These are phyloP conservation scores for Candoia aspera DNA, from an alignment of 2,113 vertebrate genomes.

Conservation along the genomic window DNA sequence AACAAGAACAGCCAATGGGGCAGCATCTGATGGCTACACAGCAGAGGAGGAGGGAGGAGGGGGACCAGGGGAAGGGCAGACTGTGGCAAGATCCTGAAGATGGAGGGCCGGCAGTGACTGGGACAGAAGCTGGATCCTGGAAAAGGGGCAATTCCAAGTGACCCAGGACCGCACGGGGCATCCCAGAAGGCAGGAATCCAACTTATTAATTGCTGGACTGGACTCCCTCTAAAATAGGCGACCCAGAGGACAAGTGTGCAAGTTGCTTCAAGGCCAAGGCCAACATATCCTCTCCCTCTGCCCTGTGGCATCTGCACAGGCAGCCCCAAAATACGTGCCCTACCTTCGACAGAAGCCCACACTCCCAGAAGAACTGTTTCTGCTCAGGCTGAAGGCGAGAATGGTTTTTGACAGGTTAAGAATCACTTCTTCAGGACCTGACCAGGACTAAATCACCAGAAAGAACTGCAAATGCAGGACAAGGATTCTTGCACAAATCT, in stretches of 20 bases:
- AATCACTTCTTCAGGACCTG: not conserved
- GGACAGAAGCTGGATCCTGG: not conserved
- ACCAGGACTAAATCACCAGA: not conserved
- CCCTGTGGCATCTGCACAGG: no score
- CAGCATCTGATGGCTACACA: not conserved
- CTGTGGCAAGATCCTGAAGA: not conserved
- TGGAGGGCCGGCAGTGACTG: no score
- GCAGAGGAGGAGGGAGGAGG: not conserved
- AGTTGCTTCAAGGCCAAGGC: no score
- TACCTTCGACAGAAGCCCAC: not conserved
- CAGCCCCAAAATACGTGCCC: not conserved
- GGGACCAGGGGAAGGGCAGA: not conserved
- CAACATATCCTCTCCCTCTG: not conserved
- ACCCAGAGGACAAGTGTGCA: no score
- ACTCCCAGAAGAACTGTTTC: not conserved
- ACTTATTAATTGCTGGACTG: no score
- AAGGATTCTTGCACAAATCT: not conserved
- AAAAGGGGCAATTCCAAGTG: not conserved
- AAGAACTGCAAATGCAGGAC: not conserved
- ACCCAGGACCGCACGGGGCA: not conserved
- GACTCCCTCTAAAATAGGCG: accelerated
- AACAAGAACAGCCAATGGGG: conserved; percentile 38
- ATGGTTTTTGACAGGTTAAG: not conserved
- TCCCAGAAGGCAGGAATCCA: not conserved
- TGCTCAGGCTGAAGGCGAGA: not conserved